Base-by-base conservation (phyloP, 2,888 invertebrate genomes). In the Papilio gigon region DNA sequence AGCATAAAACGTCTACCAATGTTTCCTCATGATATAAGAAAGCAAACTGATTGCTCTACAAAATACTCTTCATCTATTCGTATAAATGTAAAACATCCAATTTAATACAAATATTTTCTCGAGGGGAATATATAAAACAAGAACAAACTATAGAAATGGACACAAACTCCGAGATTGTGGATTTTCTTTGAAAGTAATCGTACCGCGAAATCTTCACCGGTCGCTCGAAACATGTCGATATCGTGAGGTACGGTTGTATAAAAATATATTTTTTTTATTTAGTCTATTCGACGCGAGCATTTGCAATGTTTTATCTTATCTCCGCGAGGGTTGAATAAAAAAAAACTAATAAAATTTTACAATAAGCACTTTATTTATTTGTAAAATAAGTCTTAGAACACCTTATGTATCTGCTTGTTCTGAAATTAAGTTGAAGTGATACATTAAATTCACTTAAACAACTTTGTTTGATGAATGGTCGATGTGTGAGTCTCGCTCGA, bases 81-180 rank as follows among this genome's bases (percentile, higher is more conserved):
- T 53, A 14, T 53, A 53, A 27, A 53, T 27, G 25, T 27, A 27
- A 53, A 53, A 53, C 53, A 27, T 53, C 27, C 53, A 53, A 53
- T 53, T 27, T 53, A 53, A n/a, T 53, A 53, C 53, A 53, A 53
- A 53, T 53, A 27, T 53, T 53, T 53, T 53, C 27, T n/a, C 11
- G 8, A n/a, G 14, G 53, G 27, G 27, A 22, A 12, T 11, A 50
- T n/a, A 56, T 56, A 56, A 56, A 56, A 56, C 17, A n/a, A 30
- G 53, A 56, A 56, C 53, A 56, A 56, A 56, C 53, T 56, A 56
- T 17, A 56, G 53, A 56, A 56, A 56, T 56, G 53, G 53, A 56
- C 53, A 56, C 30, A 56, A 56, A 56, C 30, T 56, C 30, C 30
- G 53, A 56, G 53, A 30, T 56, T 56, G 53, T 30, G 53, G 30